Base-by-base conservation (phyloP, 2,888 invertebrate species). In the Prostheceraeus crozeri region DNA sequence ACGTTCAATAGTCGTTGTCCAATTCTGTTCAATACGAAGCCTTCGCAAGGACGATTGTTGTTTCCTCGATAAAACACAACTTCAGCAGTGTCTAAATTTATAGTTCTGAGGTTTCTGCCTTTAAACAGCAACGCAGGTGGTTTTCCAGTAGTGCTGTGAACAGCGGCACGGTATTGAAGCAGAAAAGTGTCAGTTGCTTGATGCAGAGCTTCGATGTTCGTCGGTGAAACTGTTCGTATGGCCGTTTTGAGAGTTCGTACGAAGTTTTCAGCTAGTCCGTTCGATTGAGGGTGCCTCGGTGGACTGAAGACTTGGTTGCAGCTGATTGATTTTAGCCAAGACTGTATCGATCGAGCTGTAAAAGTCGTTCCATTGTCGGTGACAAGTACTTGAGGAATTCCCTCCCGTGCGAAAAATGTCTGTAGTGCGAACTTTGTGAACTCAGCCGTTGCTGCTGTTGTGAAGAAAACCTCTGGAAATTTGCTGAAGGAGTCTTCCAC, bases 341-440 rank as follows among this genome's bases (percentile, higher is more conserved):
- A 14, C n/a, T 6, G n/a, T 14, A 40, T 16, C 19, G n/a, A 14
- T 19, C 19, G 14, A 40, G 14, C 40, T 4, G 40, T 40, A n/a
- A 40, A 40, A 40, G n/a, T 14, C 19, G 40, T 40, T 14, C 40
- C 8, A 8, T 40, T 40, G 19, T 40, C 40, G 14, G 14, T 40
- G n/a, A 40, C 40, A 8, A 40, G 14, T 19, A 40, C 40, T 16
- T n/a, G 14, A 8, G 40, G 14, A 14, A 40, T 19, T 16, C 27
- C 19, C n/a, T 16, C 16, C 11, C 19, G 19, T 46, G 21, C 53
- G 51, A 57, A 57, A 6, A 57, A 16, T 40, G n/a, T 40, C 19
- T 19, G n/a, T 19, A 40, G n/a, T 8, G 40, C 40, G n/a, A 16
- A 16, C n/a, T 40, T 40, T 40, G 40, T 16, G 19, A 40, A 40